Percentiles rank a stretch among this genome's conserved stretches.
Evolutionary conservation across 2,797 vertebrate species (phyloP).

Genomic region (Onychomys torridus): DNA sequence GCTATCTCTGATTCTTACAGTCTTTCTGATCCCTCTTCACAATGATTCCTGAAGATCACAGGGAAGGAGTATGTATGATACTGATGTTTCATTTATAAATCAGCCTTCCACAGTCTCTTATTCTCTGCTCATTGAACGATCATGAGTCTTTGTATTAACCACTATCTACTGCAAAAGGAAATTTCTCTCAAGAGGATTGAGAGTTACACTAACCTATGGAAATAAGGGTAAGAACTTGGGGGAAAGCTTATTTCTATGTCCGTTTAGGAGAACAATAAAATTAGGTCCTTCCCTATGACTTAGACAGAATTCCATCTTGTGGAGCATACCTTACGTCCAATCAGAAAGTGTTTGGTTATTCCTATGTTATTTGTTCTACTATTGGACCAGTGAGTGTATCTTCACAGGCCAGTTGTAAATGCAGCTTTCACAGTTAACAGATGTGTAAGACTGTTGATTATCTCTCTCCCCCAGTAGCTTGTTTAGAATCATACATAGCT

Average conservation of each 20-base stretch:
- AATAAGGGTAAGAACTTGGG: neutral
- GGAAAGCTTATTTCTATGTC: neutral
- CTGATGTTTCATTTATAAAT: neutral
- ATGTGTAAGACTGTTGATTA: neutral
- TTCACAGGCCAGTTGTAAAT: neutral
- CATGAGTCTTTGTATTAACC: neutral
- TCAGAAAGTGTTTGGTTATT: neutral
- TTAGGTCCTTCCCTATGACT: neutral
- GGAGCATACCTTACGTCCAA: neutral
- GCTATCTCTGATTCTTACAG: neutral
- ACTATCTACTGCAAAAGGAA: neutral
- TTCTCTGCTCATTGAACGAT: neutral
- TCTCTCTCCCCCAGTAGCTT: neutral
- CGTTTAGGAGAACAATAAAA: neutral
- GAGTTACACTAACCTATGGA: neutral
- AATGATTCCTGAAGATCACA: neutral
- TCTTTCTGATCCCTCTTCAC: neutral
- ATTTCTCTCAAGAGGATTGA: neutral
- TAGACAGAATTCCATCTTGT: neutral
- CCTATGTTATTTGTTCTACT: neutral
- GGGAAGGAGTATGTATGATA: neutral
- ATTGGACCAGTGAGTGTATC: neutral
- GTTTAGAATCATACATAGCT: neutral
- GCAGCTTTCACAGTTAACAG: neutral
- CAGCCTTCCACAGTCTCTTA: neutral